A percentile compares a stretch with the other conserved stretches of the same genome.
Evolutionary conservation across 1,140 invertebrate genomes (phyloP).

Genomic region (Coptotermes formosanus): DNA sequence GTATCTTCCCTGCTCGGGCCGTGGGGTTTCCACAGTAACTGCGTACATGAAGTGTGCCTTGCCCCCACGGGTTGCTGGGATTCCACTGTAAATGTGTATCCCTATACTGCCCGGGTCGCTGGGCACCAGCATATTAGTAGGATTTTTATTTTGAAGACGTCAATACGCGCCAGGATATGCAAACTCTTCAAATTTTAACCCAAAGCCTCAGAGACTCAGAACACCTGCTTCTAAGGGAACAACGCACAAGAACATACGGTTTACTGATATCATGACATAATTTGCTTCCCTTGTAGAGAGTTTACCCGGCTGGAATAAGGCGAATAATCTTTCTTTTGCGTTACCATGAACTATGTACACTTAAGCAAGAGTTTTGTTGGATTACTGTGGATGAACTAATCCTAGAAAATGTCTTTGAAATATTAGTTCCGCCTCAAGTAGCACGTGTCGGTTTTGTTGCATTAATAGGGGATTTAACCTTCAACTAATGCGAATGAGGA

Average conservation of each 20-base stretch:
- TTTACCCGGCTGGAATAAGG: neutral
- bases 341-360: neutral
- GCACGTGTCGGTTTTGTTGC: neutral
- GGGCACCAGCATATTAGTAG: too few species aligned
- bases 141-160: too few species aligned
- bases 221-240: neutral
- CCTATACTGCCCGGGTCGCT: too few species aligned
- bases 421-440: conserved; percentile 10
- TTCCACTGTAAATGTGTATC: too few species aligned
- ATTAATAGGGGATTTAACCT: neutral
- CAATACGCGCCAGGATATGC: too few species aligned
- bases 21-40: too few species aligned
- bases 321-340: neutral
- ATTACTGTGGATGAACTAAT: neutral
- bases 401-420: conserved; percentile 3
- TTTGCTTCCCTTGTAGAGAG: neutral
- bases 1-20: too few species aligned
- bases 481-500: neutral
- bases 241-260: neutral
- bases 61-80: too few species aligned
- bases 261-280: neutral
- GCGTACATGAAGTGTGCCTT: too few species aligned
- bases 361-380: neutral
- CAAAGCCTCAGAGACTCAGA: neutral
- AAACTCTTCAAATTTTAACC: neutral